Evolutionary conservation across 1,140 invertebrate genomes (phyloP).

Genomic region (Plodia interpunctella): DNA sequence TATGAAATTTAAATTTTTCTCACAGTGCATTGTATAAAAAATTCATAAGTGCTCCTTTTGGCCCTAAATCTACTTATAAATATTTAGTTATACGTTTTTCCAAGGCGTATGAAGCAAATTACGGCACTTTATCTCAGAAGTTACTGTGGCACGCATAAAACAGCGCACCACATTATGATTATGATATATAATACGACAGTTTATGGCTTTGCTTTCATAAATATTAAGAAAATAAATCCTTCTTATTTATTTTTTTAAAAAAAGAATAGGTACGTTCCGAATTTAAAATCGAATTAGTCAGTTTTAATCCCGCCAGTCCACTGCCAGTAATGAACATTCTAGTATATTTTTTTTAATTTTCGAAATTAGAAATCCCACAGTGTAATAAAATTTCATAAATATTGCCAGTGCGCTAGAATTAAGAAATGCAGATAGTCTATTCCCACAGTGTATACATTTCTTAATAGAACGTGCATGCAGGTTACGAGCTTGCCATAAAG

Average conservation of each 20-base stretch:
- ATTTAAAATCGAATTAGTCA: too few relatives aligned
- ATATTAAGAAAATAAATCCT: too few relatives aligned
- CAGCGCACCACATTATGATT: background rate
- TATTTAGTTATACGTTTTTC: background rate
- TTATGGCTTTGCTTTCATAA: background rate
- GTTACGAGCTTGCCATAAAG: background rate
- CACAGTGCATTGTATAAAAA: background rate
- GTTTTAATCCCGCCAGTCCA: too few relatives aligned
- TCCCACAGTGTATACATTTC: background rate
- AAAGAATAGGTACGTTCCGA: too few relatives aligned
- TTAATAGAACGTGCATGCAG: background rate
- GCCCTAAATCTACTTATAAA: background rate
- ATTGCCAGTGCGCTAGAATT: background rate
- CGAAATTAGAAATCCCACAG: too few relatives aligned
- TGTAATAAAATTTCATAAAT: background rate
- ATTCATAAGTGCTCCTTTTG: background rate
- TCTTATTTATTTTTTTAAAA: too few relatives aligned
- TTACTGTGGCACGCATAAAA: background rate
- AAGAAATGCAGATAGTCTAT: slow-evolving; percentile 2
- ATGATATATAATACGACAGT: background rate
- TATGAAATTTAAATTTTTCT: slow-evolving; percentile 5
- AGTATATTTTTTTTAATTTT: too few relatives aligned
- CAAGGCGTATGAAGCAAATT: background rate
- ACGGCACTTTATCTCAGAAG: background rate
- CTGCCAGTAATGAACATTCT: too few relatives aligned